Conservation (phyloP, 1,140 invertebrate genomes). For the Helicoverpa armigera region DNA sequence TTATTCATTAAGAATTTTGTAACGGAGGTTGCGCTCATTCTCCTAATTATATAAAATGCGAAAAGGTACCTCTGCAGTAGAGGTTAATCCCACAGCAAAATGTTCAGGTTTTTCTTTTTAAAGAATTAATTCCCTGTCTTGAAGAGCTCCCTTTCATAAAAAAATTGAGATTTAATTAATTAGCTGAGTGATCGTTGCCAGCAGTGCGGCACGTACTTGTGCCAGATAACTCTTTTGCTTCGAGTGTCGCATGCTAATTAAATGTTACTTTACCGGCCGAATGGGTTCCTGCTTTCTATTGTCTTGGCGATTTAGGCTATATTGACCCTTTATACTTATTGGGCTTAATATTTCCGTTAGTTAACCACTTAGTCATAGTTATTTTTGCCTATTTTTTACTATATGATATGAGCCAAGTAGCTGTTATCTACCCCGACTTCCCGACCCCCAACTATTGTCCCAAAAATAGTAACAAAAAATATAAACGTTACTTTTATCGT, state of each 20-base stretch:
- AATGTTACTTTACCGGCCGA: constrained; percentile 37
- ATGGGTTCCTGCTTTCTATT: constrained; percentile 18
- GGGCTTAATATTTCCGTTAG: background rate
- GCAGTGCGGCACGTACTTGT: constrained; percentile 30
- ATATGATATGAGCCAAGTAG: too few species aligned
- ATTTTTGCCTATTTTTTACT: background rate
- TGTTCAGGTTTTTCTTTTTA: background rate
- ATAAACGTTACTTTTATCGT: too few species aligned
- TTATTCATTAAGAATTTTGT: too few species aligned
- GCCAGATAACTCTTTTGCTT: constrained; percentile 40
- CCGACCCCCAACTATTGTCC: too few species aligned
- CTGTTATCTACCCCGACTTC: too few species aligned
- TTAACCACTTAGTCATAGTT: background rate
- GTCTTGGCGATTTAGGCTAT: constrained; percentile 12
- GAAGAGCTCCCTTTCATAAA: constrained; percentile 10
- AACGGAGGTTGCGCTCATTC: too few species aligned
- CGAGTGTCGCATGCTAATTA: constrained; percentile 48
- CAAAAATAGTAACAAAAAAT: too few species aligned
- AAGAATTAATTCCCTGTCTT: background rate
- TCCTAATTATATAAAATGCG: too few species aligned
- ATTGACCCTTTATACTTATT: background rate
- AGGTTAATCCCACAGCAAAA: background rate
- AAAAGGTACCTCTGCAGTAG: background rate
- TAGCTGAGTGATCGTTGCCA: constrained; percentile 38
- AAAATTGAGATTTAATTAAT: constrained; percentile 30